Evolutionary conservation across 2,888 invertebrate genomes (phyloP).

Genomic region (Synanthedon formicaeformis): DNA sequence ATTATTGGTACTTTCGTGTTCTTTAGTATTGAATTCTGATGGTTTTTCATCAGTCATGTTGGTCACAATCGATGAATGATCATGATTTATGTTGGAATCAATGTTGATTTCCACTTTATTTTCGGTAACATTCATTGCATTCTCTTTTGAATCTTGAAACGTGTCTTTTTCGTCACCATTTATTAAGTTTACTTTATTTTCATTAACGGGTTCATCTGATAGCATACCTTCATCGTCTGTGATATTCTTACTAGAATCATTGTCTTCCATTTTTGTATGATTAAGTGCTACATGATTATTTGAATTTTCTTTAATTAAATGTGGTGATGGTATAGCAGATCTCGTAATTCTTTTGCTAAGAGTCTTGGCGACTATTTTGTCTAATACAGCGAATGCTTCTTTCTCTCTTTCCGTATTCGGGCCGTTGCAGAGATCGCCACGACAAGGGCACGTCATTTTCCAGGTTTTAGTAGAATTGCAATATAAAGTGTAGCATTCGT

Average conservation of each 20-base stretch:
- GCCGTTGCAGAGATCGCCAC: slow-evolving; percentile 55
- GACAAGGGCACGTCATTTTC: slow-evolving; percentile 57
- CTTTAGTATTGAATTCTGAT: not conserved
- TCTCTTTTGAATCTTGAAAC: not conserved
- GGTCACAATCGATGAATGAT: not conserved
- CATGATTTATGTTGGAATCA: not conserved
- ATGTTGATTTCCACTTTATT: not conserved
- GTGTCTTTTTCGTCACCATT: not conserved
- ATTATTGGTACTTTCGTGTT: not conserved
- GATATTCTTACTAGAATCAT: not conserved
- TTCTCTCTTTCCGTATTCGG: slow-evolving; percentile 41
- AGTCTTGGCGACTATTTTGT: slow-evolving; percentile 20
- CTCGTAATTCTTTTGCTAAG: slow-evolving; percentile 16
- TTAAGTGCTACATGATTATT: slow-evolving; percentile 3
- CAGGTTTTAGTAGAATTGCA: slow-evolving; percentile 53
- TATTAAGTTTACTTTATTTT: not conserved
- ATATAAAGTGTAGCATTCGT: slow-evolving; percentile 53
- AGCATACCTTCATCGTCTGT: not conserved
- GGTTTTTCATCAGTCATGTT: not conserved
- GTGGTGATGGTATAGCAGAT: slow-evolving; percentile 7
- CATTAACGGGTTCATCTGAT: not conserved
- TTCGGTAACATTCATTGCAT: not conserved
- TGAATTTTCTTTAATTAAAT: slow-evolving; percentile 6
- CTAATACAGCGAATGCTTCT: slow-evolving; percentile 38
- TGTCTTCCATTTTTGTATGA: slow-evolving; percentile 1